phyloP scores from a whole-genome alignment of 2,113 vertebrate species.

The Petromus typicus region DNA sequence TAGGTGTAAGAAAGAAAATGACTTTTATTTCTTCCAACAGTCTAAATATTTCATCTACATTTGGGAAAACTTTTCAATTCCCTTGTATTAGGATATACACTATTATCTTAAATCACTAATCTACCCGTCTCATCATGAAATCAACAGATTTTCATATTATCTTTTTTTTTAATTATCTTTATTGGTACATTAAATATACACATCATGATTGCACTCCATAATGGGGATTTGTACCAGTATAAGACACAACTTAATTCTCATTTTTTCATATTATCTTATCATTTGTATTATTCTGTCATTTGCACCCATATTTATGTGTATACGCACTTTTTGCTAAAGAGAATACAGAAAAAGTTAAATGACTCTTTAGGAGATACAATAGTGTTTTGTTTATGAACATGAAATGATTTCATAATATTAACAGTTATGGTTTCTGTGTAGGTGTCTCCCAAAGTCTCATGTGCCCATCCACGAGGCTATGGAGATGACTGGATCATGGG shows the following conservation, averaged over 20 bases:
- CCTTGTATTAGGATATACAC: not conserved
- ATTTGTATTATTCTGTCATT: not conserved
- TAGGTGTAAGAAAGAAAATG: constrained; percentile 38
- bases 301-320: not conserved
- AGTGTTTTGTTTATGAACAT: constrained; percentile 42
- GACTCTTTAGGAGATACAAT: not conserved
- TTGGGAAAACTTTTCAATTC: constrained; percentile 14
- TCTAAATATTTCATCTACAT: constrained; percentile 38
- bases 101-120: constrained; percentile 34
- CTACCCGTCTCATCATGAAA: not conserved
- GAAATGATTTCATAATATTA: not conserved
- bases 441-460: not conserved
- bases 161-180: too few relatives aligned
- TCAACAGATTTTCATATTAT: not conserved
- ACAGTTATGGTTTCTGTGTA: not conserved
- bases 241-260: too few relatives aligned
- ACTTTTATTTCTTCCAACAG: not conserved
- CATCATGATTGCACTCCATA: too few relatives aligned
- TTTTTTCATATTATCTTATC: not conserved
- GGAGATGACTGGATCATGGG: not conserved
- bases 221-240: too few relatives aligned
- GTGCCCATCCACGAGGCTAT: not conserved
- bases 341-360: not conserved
- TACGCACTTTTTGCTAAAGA: not conserved
- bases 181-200: too few relatives aligned